These are phyloP conservation scores for Prostheceraeus crozeri DNA, from an alignment of 2,888 invertebrate genomes.

Conservation along the genomic window DNA sequence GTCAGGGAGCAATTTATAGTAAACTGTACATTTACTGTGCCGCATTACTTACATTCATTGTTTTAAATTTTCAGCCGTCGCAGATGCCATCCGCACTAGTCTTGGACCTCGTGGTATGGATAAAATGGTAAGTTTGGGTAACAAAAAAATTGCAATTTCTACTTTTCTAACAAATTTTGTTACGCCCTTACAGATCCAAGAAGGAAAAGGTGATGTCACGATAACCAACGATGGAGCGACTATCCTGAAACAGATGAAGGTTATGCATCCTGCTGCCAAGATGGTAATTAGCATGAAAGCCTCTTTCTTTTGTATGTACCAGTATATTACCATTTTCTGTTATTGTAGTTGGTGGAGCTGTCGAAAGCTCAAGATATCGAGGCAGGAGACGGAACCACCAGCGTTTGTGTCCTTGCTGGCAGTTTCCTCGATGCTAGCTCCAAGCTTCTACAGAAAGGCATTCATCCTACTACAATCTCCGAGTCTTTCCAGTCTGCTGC, in stretches of 20 bases:
- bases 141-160: slow-evolving; percentile 10
- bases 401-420: slow-evolving; percentile 93
- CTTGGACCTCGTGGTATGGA: slow-evolving; percentile 98
- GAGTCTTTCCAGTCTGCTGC: slow-evolving; percentile 83
- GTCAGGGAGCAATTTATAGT: too few relatives aligned
- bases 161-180: too few relatives aligned
- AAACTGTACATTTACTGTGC: too few relatives aligned
- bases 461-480: slow-evolving; percentile 93
- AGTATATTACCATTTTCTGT: slow-evolving; percentile 61
- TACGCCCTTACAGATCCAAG: slow-evolving; percentile 69
- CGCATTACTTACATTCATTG: too few relatives aligned
- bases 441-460: slow-evolving; percentile 77
- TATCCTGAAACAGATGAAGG: slow-evolving; percentile 96
- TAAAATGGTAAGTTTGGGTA: slow-evolving; percentile 79
- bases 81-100: slow-evolving; percentile 95
- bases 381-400: slow-evolving; percentile 98
- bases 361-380: slow-evolving; percentile 97
- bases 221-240: slow-evolving; percentile 99
- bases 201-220: slow-evolving; percentile 91
- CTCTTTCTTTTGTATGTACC: not conserved
- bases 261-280: slow-evolving; percentile 94
- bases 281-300: slow-evolving; percentile 59
- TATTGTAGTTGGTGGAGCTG: slow-evolving; percentile 79
- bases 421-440: slow-evolving; percentile 87
- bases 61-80: slow-evolving; percentile 70